Conservation (phyloP, 1,140 invertebrate species). For the Penaeus vannamei region DNA sequence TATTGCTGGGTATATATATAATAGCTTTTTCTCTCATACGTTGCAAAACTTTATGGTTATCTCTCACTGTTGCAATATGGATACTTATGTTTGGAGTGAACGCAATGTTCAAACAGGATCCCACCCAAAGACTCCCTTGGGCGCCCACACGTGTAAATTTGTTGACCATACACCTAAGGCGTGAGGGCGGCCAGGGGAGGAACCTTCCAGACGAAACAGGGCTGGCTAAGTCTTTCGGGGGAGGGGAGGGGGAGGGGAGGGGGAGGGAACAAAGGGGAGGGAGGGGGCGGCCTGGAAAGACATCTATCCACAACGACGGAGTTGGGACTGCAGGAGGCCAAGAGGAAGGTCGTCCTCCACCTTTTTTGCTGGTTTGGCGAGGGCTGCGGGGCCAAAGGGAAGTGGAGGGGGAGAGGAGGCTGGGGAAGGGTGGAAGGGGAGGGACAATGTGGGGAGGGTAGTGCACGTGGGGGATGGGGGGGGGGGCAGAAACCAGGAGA, state of each 20-base stretch:
- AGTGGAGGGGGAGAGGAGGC: not conserved
- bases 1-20: slow-evolving; percentile 4
- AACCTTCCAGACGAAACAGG: too few relatives aligned
- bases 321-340: too few relatives aligned
- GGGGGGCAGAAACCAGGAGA: not conserved
- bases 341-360: too few relatives aligned
- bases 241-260: not conserved
- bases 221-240: not conserved
- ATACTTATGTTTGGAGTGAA: slow-evolving; percentile 47
- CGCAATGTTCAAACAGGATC: slow-evolving; percentile 24
- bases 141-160: not conserved
- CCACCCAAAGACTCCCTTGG: not conserved
- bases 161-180: too few relatives aligned
- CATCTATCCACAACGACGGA: too few relatives aligned
- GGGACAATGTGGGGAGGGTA: not conserved
- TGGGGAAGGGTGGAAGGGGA: not conserved
- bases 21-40: too few relatives aligned
- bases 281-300: too few relatives aligned
- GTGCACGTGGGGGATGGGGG: not conserved
- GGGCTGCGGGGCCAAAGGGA: not conserved
- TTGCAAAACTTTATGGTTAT: slow-evolving; percentile 7
- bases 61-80: slow-evolving; percentile 42
- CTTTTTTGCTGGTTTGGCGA: too few relatives aligned
- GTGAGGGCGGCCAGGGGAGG: too few relatives aligned
- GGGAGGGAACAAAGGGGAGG: not conserved